Percentiles rank a stretch among this genome's conserved stretches.
Conservation (phyloP, 2,113 vertebrate species). For the Herpailurus yagouaroundi region DNA sequence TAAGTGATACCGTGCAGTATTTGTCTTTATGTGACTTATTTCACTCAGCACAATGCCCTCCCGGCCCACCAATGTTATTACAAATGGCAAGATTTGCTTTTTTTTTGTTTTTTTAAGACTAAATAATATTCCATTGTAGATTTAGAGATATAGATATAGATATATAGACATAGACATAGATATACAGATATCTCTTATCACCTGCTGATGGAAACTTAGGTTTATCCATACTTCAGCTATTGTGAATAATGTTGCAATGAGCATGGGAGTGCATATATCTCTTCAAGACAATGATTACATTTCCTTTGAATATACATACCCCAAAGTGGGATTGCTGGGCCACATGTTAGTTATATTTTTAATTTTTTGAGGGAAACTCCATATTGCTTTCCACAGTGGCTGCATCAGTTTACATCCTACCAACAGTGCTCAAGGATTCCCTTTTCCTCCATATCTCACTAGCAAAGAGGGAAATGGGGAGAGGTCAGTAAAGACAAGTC, state of each 20-base stretch:
- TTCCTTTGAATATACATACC: background rate
- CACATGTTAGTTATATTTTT: background rate
- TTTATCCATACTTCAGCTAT: background rate
- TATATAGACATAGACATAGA: background rate
- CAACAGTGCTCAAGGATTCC: background rate
- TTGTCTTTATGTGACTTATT: background rate
- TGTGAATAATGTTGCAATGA: background rate
- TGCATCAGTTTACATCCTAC: background rate
- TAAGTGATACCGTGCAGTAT: background rate
- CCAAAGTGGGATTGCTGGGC: background rate
- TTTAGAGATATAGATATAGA: too few relatives aligned
- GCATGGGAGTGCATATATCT: background rate
- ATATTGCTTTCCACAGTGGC: background rate
- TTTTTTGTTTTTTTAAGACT: background rate
- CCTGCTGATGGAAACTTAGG: background rate
- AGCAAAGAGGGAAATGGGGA: background rate
- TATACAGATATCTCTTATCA: background rate
- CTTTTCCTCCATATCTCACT: background rate
- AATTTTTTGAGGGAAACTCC: background rate
- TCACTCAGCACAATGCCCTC: background rate
- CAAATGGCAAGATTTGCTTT: background rate
- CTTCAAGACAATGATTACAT: background rate
- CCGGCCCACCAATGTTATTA: background rate
- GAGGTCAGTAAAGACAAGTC: background rate
- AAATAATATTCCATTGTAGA: background rate